Conservation (phyloP, 2,888 invertebrate genomes). For the Dasysyrphus albostriatus region DNA sequence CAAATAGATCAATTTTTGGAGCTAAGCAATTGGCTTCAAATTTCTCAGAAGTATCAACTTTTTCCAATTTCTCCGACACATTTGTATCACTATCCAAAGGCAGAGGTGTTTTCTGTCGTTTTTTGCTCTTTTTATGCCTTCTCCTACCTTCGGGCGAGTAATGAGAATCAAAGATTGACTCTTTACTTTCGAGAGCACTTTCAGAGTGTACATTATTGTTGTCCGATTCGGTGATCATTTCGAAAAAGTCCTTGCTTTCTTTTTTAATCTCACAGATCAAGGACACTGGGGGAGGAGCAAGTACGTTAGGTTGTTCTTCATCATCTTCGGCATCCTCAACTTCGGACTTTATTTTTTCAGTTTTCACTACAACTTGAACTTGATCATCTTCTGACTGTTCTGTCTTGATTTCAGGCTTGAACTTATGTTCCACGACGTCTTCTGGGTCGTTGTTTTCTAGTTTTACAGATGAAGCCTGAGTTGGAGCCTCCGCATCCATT, state of each 20-base stretch:
- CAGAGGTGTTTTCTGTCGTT: conserved; percentile 87
- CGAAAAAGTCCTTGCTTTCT: conserved; percentile 79
- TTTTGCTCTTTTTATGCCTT: conserved; percentile 94
- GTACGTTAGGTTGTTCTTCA: conserved; percentile 34
- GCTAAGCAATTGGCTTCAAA: conserved; percentile 62
- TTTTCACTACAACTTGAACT: conserved; percentile 56
- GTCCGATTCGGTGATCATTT: conserved; percentile 76
- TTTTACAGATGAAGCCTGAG: conserved; percentile 32
- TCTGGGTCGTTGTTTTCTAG: conserved; percentile 75
- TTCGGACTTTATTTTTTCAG: conserved; percentile 64
- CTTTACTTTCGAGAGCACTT: conserved; percentile 84
- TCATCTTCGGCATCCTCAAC: conserved; percentile 65
- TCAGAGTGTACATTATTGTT: conserved; percentile 74
- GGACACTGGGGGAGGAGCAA: conserved; percentile 42
- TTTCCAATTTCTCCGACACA: conserved; percentile 74
- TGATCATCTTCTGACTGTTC: conserved; percentile 84
- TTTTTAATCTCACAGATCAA: conserved; percentile 79
- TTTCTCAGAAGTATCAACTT: conserved; percentile 56
- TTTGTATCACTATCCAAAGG: conserved; percentile 77
- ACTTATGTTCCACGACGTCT: conserved; percentile 79
- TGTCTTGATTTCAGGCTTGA: conserved; percentile 87
- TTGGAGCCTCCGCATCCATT: conserved; percentile 78
- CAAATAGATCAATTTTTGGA: conserved; percentile 83
- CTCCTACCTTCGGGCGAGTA: conserved; percentile 87
- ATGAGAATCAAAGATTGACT: conserved; percentile 80